These are phyloP conservation scores for Ptychadena robeensis DNA, from an alignment of 2,797 vertebrate genomes.

Conservation along the genomic window DNA sequence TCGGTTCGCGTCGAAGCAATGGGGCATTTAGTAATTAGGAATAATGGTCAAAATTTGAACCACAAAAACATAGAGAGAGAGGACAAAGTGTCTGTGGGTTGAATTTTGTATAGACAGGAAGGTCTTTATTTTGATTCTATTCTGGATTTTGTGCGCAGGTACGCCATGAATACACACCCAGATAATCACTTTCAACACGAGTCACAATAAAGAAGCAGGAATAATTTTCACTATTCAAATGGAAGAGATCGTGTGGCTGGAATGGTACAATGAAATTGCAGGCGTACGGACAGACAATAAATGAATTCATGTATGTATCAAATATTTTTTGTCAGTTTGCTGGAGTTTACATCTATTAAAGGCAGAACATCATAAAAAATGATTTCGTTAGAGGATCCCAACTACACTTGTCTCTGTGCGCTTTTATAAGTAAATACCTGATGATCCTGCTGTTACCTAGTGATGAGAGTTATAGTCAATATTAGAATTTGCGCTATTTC, in stretches of 20 bases:
- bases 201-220: neutral
- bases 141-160: neutral
- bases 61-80: neutral
- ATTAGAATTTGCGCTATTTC: too few species aligned
- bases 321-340: neutral
- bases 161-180: neutral
- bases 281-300: neutral
- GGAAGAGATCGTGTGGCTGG: neutral
- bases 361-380: too few species aligned
- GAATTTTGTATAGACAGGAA: neutral
- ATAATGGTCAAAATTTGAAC: neutral
- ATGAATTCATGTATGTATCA: neutral
- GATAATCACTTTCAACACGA: neutral
- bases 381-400: too few species aligned
- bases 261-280: neutral
- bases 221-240: neutral
- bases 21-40: neutral
- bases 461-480: too few species aligned
- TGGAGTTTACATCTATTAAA: neutral
- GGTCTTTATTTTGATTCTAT: neutral
- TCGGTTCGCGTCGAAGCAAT: neutral
- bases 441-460: too few species aligned
- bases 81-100: neutral
- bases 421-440: too few species aligned
- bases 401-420: too few species aligned